Percentiles rank a stretch among this genome's conserved stretches.
Evolutionary conservation across 2,113 vertebrate species (phyloP).

Genomic region (Eudyptes chrysolophus): DNA sequence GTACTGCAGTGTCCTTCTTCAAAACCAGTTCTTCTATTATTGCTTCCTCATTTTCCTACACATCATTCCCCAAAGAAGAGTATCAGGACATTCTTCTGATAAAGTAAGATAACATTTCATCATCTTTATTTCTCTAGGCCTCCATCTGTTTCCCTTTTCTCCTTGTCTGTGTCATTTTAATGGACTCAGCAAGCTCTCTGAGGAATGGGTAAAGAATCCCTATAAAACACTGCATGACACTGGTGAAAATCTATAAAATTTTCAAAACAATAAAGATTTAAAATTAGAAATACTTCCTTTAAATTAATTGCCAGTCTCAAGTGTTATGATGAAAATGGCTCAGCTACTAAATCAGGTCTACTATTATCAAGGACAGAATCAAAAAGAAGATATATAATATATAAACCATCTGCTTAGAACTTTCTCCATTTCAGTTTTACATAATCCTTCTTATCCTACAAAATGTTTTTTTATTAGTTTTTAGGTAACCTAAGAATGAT

Average conservation of each 20-base stretch:
- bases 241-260: not conserved
- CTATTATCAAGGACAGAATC: not conserved
- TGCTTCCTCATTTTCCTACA: not conserved
- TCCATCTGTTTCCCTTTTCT: conserved; percentile 6
- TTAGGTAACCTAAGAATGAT: not conserved
- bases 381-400: not conserved
- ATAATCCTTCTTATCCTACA: not conserved
- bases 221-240: not conserved
- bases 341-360: not conserved
- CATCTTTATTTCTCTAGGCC: not conserved
- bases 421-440: not conserved
- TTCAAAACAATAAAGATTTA: not conserved
- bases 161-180: not conserved
- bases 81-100: not conserved
- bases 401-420: not conserved
- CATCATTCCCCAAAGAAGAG: not conserved
- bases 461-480: not conserved
- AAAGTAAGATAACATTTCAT: not conserved
- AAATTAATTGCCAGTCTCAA: not conserved
- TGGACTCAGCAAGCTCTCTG: not conserved
- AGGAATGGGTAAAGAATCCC: not conserved
- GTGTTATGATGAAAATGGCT: not conserved
- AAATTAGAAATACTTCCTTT: not conserved
- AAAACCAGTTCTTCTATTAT: not conserved
- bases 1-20: not conserved